phyloP scores from a whole-genome alignment of 2,888 invertebrate genomes.

The Erynnis tages region DNA sequence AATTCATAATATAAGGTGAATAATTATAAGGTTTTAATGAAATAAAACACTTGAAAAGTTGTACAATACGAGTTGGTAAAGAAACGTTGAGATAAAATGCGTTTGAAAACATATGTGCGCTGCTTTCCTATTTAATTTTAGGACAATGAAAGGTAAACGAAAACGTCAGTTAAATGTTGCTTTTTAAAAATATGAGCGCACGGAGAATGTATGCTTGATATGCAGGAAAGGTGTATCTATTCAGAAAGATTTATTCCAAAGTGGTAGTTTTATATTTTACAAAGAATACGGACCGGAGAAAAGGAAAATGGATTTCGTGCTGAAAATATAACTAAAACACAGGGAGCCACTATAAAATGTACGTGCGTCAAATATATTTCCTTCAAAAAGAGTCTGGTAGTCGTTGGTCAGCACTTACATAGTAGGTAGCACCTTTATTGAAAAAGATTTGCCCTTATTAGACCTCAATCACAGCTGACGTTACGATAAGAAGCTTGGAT shows the following conservation, averaged over 20 bases:
- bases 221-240: constrained; percentile 23
- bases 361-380: constrained; percentile 12
- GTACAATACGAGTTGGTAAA: no score
- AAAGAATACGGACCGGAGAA: constrained; percentile 20
- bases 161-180: constrained; percentile 8
- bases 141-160: constrained; percentile 2
- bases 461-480: constrained; percentile 15
- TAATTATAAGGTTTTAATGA: no score
- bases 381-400: not conserved
- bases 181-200: constrained; percentile 10
- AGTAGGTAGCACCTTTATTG: constrained; percentile 8
- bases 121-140: no score
- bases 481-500: not conserved
- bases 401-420: constrained; percentile 9
- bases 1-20: no score
- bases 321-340: constrained; percentile 15
- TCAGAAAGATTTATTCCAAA: constrained; percentile 26
- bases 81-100: no score
- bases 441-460: constrained; percentile 15
- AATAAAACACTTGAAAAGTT: no score
- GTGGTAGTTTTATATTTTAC: constrained; percentile 25
- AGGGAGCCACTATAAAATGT: not conserved
- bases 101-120: no score
- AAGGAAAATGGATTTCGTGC: constrained; percentile 25
- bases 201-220: constrained; percentile 13